Percentiles rank a stretch among this genome's conserved stretches.
Evolutionary conservation across 2,888 invertebrate species (phyloP).

Genomic region (Leptinotarsa rubiginosa): DNA sequence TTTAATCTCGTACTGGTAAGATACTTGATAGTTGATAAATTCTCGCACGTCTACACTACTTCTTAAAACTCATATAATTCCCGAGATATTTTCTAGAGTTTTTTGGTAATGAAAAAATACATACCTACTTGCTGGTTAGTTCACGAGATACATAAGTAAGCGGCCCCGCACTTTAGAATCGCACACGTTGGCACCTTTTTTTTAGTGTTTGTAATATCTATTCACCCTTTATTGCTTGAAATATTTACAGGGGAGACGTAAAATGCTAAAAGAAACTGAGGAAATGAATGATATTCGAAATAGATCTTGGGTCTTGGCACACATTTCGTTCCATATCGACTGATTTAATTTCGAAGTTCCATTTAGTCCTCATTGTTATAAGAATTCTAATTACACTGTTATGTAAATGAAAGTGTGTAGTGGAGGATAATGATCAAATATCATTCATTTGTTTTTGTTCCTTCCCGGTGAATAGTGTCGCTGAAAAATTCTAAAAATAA

Average conservation of each 20-base stretch:
- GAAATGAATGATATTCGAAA: constrained; percentile 5
- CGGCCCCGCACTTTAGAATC: constrained; percentile 33
- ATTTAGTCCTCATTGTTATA: not conserved
- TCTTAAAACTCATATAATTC: not conserved
- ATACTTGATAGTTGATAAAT: constrained; percentile 24
- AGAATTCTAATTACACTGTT: no score
- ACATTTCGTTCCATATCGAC: not conserved
- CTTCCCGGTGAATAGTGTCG: not conserved
- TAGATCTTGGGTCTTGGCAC: constrained; percentile 7
- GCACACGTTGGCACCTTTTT: constrained; percentile 44
- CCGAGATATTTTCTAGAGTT: not conserved
- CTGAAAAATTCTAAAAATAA: not conserved
- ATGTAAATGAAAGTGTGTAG: not conserved
- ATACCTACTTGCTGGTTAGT: constrained; percentile 14
- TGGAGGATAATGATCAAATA: not conserved
- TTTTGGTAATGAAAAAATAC: constrained; percentile 19
- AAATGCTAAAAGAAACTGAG: constrained; percentile 11
- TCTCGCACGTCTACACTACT: not conserved
- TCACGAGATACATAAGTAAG: constrained; percentile 5
- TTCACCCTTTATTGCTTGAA: constrained; percentile 44
- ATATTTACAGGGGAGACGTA: constrained; percentile 36
- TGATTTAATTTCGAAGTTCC: not conserved
- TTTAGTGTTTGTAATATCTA: constrained; percentile 35
- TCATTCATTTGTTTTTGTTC: not conserved
- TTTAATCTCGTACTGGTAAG: not conserved